A percentile compares a stretch with the other conserved stretches of the same genome.
Evolutionary conservation across 1,140 invertebrate genomes (phyloP).

Genomic region (Bicyclus anynana): DNA sequence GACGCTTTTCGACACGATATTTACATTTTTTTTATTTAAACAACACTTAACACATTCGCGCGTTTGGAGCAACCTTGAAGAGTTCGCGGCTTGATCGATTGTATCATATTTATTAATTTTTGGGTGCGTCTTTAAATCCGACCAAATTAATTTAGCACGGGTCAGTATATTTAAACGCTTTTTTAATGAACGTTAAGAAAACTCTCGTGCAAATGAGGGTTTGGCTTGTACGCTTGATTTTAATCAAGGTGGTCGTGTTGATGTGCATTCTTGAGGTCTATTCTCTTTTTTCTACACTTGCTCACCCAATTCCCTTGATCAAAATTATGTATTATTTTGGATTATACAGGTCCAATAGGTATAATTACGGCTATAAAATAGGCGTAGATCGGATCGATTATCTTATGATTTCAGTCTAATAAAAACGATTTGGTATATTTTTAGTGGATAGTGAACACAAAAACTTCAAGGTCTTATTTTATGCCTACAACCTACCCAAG

Average conservation of each 20-base stretch:
- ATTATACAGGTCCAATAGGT: background rate
- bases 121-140: background rate
- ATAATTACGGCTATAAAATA: conserved; percentile 1
- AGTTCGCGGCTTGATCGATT: background rate
- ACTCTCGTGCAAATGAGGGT: too few species aligned
- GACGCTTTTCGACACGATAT: conserved; percentile 23
- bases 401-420: background rate
- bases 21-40: conserved; percentile 7
- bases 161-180: too few species aligned
- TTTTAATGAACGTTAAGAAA: too few species aligned
- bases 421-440: background rate
- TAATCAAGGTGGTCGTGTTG: background rate
- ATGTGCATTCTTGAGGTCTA: background rate
- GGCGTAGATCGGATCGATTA: background rate
- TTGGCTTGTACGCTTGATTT: background rate
- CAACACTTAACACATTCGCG: conserved; percentile 8
- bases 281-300: background rate
- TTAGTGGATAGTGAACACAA: background rate
- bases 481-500: background rate
- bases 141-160: conserved; percentile 5
- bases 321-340: background rate
- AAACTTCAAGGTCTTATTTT: conserved; percentile 2
- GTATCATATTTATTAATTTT: conserved; percentile 1
- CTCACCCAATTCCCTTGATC: background rate
- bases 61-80: conserved; percentile 7